phyloP scores from a whole-genome alignment of 2,113 vertebrate species.

The Gopherus evgoodei region DNA sequence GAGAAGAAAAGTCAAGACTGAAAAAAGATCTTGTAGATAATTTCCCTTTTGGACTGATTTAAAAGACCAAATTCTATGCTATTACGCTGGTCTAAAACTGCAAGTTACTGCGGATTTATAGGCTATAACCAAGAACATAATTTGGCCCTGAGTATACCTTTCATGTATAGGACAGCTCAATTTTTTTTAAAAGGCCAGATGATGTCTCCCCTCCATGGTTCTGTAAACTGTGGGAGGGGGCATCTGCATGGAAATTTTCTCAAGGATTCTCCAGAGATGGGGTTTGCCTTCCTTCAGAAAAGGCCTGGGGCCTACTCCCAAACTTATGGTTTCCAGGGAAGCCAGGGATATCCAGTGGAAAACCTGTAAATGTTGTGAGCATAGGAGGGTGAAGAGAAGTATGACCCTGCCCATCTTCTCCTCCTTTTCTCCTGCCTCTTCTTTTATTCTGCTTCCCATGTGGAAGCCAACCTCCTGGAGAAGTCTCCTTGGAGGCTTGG shows the following conservation, averaged over 20 bases:
- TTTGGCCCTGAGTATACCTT: neutral
- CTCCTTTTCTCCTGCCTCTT: neutral
- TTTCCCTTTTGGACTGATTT: neutral
- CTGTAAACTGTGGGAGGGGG: neutral
- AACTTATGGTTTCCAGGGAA: neutral
- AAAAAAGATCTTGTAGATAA: neutral
- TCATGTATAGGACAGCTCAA: neutral
- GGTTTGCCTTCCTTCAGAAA: accelerated
- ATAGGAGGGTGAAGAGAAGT: neutral
- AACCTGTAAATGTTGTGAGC: accelerated
- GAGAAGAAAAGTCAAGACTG: neutral
- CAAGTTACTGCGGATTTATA: neutral
- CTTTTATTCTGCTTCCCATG: neutral
- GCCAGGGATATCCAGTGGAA: neutral
- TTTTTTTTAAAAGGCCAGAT: neutral
- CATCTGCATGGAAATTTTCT: neutral
- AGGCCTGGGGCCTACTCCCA: neutral
- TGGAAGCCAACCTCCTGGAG: neutral
- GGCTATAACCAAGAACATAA: neutral
- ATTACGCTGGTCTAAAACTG: neutral
- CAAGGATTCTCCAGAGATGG: neutral
- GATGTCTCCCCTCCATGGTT: neutral
- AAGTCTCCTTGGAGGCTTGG: neutral
- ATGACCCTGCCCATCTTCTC: neutral
- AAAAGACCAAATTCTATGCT: neutral